phyloP scores from a whole-genome alignment of 2,888 invertebrate species.

The Bembecia ichneumoniformis region DNA sequence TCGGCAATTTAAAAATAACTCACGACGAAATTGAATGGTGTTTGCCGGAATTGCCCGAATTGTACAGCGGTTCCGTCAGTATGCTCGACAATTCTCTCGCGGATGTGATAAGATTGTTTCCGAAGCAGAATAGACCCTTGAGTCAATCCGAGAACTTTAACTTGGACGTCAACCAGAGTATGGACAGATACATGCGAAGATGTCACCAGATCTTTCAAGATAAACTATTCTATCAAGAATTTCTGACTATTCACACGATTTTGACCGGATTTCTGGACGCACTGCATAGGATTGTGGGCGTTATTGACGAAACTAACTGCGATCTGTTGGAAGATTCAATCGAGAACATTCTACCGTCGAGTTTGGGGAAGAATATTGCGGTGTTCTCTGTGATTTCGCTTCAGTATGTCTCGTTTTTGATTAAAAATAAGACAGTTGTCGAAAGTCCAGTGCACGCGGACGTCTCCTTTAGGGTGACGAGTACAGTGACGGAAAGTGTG shows the following conservation, averaged over 20 bases:
- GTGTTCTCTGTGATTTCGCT: conserved; percentile 57
- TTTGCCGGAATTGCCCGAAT: conserved; percentile 45
- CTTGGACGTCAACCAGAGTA: conserved; percentile 51
- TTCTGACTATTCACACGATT: conserved; percentile 46
- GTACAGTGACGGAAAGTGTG: conserved; percentile 40
- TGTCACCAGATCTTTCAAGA: conserved; percentile 68
- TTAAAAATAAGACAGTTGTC: conserved; percentile 62
- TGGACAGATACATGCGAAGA: conserved; percentile 59
- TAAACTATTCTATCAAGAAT: conserved; percentile 61
- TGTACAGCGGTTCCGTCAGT: conserved; percentile 37
- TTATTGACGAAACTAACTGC: conserved; percentile 52
- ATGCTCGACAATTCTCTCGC: conserved; percentile 50
- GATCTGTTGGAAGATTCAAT: conserved; percentile 58
- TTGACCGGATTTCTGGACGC: conserved; percentile 43
- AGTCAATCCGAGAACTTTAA: conserved; percentile 64
- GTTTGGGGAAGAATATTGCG: conserved; percentile 46
- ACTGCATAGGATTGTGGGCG: conserved; percentile 32
- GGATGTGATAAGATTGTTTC: conserved; percentile 53
- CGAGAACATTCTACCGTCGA: conserved; percentile 43
- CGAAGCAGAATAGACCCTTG: conserved; percentile 58
- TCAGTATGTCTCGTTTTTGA: conserved; percentile 62
- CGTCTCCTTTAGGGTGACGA: conserved; percentile 47
- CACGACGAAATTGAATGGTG: conserved; percentile 48
- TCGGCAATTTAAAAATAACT: conserved; percentile 50
- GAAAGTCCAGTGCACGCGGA: conserved; percentile 55